Conservation (phyloP, 1,140 invertebrate species). For the Drosophila micromelanica region DNA sequence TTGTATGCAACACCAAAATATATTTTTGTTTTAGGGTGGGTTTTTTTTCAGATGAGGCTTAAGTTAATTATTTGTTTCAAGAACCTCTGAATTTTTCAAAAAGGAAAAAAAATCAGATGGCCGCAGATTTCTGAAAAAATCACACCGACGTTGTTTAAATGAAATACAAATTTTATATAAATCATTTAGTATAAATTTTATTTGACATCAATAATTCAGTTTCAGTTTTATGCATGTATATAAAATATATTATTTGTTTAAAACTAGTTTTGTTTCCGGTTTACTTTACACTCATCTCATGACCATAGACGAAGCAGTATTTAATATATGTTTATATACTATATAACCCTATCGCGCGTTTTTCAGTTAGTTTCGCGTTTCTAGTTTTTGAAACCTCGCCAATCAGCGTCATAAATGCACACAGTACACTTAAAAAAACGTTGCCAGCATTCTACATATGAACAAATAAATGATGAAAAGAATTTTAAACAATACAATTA, state of each 20-base stretch:
- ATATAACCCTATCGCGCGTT: constrained; percentile 44
- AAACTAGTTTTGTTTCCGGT: constrained; percentile 67
- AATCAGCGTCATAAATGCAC: constrained; percentile 51
- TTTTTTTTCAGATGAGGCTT: not conserved
- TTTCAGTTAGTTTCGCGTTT: constrained; percentile 39
- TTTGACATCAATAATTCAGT: constrained; percentile 81
- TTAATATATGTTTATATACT: constrained; percentile 41
- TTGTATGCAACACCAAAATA: constrained; percentile 26
- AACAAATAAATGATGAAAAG: constrained; percentile 40
- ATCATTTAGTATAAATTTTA: constrained; percentile 77
- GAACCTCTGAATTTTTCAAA: too few relatives aligned
- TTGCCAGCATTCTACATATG: constrained; percentile 38
- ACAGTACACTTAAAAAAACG: constrained; percentile 42
- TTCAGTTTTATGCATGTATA: constrained; percentile 68
- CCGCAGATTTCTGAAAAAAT: too few relatives aligned
- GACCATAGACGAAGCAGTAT: constrained; percentile 32
- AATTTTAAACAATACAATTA: constrained; percentile 44
- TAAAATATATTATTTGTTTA: constrained; percentile 80
- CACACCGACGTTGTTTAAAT: not conserved
- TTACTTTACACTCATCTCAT: constrained; percentile 65
- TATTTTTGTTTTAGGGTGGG: not conserved
- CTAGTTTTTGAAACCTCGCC: constrained; percentile 44
- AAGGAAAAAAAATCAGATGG: too few relatives aligned
- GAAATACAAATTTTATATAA: not conserved
- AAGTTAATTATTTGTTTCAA: too few relatives aligned